phyloP scores from a whole-genome alignment of 2,888 invertebrate genomes.

The Apeira syringaria region DNA sequence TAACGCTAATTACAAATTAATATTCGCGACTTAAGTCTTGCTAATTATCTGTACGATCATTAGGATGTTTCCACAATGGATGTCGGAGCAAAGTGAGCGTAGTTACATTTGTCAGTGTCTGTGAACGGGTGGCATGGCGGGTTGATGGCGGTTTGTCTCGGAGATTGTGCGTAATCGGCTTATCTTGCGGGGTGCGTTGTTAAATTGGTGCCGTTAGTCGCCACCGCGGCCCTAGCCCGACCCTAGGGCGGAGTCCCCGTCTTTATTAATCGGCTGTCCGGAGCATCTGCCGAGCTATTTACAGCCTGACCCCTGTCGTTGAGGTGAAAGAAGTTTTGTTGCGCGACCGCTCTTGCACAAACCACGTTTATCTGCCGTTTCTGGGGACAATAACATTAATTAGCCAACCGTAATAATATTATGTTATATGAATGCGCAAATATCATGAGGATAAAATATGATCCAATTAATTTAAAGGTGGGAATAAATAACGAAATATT shows the following conservation, averaged over 20 bases:
- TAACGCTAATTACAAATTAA: conserved; percentile 4
- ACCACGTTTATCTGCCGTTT: conserved; percentile 43
- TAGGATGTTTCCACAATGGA: conserved; percentile 21
- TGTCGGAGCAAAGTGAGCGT: conserved; percentile 47
- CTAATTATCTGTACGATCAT: conserved; percentile 2
- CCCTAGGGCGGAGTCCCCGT: conserved; percentile 63
- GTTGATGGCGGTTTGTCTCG: conserved; percentile 48
- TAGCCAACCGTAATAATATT: conserved; percentile 20
- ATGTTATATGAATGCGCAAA: conserved; percentile 9
- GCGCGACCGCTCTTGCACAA: conserved; percentile 53
- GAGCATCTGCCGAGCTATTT: conserved; percentile 74
- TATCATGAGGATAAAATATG: conserved; percentile 10
- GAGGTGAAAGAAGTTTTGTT: conserved; percentile 49
- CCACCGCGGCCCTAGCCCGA: conserved; percentile 13
- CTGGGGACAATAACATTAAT: conserved; percentile 28
- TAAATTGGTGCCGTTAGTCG: conserved; percentile 52
- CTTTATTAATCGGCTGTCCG: conserved; percentile 82
- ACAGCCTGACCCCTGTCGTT: conserved; percentile 71
- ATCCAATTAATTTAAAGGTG: conserved; percentile 28
- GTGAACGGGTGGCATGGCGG: conserved; percentile 13
- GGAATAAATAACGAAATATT: conserved; percentile 28
- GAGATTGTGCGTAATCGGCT: conserved; percentile 63
- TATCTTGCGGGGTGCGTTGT: conserved; percentile 56
- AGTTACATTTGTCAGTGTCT: conserved; percentile 39
- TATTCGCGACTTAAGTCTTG: conserved; percentile 1